phyloP scores from a whole-genome alignment of 2,888 invertebrate species.

The Torymus aiolomorphi region DNA sequence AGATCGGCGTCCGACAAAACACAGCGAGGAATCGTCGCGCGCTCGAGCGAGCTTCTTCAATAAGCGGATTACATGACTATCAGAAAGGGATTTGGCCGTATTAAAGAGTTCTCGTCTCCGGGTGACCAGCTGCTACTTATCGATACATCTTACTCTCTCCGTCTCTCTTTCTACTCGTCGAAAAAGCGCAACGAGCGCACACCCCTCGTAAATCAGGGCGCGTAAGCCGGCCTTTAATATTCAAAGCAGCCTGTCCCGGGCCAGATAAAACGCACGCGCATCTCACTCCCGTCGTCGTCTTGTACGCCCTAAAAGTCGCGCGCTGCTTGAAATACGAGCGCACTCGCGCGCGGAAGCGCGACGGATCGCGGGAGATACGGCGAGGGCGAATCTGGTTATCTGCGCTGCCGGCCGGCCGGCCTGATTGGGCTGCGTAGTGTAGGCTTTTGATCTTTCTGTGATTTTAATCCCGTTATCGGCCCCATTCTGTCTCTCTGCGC shows the following conservation, averaged over 20 bases:
- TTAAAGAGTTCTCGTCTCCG: slow-evolving; percentile 40
- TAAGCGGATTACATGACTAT: slow-evolving; percentile 53
- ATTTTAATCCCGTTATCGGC: slow-evolving; percentile 73
- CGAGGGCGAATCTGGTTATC: slow-evolving; percentile 56
- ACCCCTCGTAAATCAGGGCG: slow-evolving; percentile 57
- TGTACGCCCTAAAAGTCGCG: slow-evolving; percentile 19
- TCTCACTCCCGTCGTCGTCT: slow-evolving; percentile 15
- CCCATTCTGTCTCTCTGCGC: slow-evolving; percentile 22
- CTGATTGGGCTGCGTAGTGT: slow-evolving; percentile 64
- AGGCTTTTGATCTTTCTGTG: slow-evolving; percentile 72
- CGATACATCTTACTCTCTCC: slow-evolving; percentile 34
- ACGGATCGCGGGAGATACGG: slow-evolving; percentile 64
- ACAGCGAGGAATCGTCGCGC: not conserved
- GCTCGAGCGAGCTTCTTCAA: slow-evolving; percentile 1
- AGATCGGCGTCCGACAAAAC: not conserved
- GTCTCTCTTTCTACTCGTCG: too few relatives aligned
- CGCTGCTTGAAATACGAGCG: not conserved
- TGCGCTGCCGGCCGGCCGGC: not conserved
- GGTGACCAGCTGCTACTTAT: slow-evolving; percentile 49
- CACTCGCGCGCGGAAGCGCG: slow-evolving; percentile 58
- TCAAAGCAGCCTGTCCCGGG: slow-evolving; percentile 35
- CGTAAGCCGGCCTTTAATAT: slow-evolving; percentile 56
- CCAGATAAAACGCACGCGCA: slow-evolving; percentile 21
- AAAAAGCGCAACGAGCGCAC: not conserved
- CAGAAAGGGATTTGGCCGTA: slow-evolving; percentile 31